Evolutionary conservation across 2,888 invertebrate species (phyloP).

Genomic region (Alloplasta piceator): DNA sequence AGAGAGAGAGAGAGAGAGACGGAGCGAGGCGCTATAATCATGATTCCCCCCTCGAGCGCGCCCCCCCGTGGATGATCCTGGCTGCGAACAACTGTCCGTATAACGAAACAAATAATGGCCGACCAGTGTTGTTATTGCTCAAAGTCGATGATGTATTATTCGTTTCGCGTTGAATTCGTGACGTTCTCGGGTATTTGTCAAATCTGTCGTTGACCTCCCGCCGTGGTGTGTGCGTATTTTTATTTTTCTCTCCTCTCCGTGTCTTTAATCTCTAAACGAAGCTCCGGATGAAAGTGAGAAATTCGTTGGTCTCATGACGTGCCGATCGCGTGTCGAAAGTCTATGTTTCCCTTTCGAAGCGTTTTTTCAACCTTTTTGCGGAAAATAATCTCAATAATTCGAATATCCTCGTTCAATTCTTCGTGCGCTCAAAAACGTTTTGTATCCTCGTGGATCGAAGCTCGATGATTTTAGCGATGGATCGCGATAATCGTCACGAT

Average conservation of each 20-base stretch:
- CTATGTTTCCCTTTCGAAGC: slow-evolving; percentile 10
- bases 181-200: slow-evolving; percentile 63
- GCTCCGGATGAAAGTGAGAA: background rate
- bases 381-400: background rate
- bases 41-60: background rate
- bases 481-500: slow-evolving; percentile 52
- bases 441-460: slow-evolving; percentile 7
- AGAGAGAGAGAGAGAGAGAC: background rate
- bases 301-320: slow-evolving; percentile 5
- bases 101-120: slow-evolving; percentile 72
- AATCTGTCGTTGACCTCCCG: slow-evolving; percentile 35
- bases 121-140: slow-evolving; percentile 74
- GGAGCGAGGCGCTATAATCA: background rate
- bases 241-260: slow-evolving; percentile 21
- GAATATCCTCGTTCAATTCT: background rate
- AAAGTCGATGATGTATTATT: no score
- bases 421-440: slow-evolving; percentile 5
- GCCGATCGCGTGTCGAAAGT: slow-evolving; percentile 9
- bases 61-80: background rate
- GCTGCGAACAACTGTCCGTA: slow-evolving; percentile 17
- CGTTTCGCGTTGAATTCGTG: slow-evolving; percentile 65
- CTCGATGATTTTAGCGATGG: slow-evolving; percentile 49
- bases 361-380: slow-evolving; percentile 1
- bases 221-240: slow-evolving; percentile 35
- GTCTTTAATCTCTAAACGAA: background rate